Evolutionary conservation across 1,140 invertebrate genomes (phyloP), one percentile per base, ranked within the genome.

Genomic region (Lepidostoma basale): DNA sequence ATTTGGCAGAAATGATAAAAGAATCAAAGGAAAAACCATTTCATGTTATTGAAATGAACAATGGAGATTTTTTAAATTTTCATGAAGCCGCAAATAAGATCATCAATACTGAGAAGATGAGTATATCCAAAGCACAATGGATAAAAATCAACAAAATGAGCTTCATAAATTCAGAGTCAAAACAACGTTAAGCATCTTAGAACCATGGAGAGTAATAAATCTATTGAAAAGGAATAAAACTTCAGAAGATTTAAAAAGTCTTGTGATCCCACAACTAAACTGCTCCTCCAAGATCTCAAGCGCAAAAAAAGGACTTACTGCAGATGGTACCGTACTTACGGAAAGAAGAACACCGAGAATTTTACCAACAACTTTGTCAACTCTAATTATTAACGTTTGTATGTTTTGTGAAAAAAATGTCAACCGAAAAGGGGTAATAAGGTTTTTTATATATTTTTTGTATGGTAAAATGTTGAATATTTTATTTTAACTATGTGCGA

Each of bases 1-100:
- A 52, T 52, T 23, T 52, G 9, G 47, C n/a, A 23, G 14, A 52
- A 14, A 52, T 52, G 47, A 52, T 52, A 45, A n/a, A 59, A 39
- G 36, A 68, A 23, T 22, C 18, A 68, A 40, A n/a, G 6, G 5
- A 62, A 16, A 58, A 69, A 10, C 22, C 16, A 14, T 63, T 62
- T 42, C 22, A 63, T 73, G 49, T 22, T 10, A 16, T 65, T 2
- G 47, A 78, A 76, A 77, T 76, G 63, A 73, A n/a, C n/a, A n/a
- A n/a, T n/a, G n/a, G n/a, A n/a, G n/a, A n/a, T n/a, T 33, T 33
- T 33, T 33, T 33, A 12, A 12, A 33, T 12, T 33, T 33, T 33
- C 30, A 33, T 6, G 6, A 12, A 33, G 30, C 30, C 30, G 30
- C 30, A 33, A 12, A 33, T 33, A 33, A 33, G 5, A 12, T 33